These are phyloP conservation scores for Buphagus erythrorhynchus DNA, from an alignment of 2,797 vertebrate genomes.

Conservation along the genomic window DNA sequence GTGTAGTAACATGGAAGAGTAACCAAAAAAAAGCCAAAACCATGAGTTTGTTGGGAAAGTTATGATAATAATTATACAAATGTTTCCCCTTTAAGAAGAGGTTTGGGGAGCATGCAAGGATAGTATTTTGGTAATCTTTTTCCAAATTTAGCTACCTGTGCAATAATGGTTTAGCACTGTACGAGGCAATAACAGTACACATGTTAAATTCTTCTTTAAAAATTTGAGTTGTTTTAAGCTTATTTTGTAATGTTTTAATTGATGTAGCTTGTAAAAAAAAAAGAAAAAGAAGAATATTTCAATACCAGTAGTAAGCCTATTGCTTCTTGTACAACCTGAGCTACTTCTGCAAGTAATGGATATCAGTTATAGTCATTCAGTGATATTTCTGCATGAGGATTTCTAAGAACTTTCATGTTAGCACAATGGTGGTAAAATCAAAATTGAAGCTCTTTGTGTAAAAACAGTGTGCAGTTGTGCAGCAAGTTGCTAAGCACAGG, in stretches of 20 bases:
- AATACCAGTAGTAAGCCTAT: neutral
- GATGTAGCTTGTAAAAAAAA: neutral
- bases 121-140: constrained; percentile 34
- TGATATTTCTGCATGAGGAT: neutral
- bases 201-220: neutral
- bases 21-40: neutral
- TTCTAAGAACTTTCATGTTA: neutral
- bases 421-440: neutral
- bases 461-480: neutral
- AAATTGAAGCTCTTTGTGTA: neutral
- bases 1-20: neutral
- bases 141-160: constrained; percentile 7
- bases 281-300: neutral
- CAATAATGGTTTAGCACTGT: neutral
- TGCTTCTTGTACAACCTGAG: neutral
- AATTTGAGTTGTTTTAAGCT: neutral
- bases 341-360: neutral
- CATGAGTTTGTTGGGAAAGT: constrained; percentile 11
- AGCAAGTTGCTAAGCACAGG: neutral
- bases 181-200: neutral
- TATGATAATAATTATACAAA: neutral
- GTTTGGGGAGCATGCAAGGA: neutral
- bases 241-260: neutral
- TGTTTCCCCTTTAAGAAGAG: neutral
- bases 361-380: neutral